Evolutionary conservation across 2,797 vertebrate species (phyloP), one percentile per base, ranked within the genome.

Genomic region (Urocyon cinereoargenteus): DNA sequence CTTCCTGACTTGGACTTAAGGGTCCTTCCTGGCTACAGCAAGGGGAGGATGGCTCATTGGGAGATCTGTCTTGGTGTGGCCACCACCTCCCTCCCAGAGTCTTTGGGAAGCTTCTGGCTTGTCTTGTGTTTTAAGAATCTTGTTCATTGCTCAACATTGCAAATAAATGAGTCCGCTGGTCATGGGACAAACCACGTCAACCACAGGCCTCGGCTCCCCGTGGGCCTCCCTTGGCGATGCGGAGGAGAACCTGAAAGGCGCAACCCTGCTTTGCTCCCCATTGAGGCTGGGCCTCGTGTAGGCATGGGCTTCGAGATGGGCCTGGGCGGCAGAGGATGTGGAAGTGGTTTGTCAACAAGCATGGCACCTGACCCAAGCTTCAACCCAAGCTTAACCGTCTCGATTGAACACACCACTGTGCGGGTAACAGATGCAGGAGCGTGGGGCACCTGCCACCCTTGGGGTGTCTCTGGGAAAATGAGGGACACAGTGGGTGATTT

Each of bases 101-200:
- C 11, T 87, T 66, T 31, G 64, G 75, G 66, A n/a, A 73, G 31
- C 61, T 84, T 72, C 73, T 64, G 64, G 66, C 72, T 78, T 86
- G 64, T 86, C 96, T 87, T 59, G 70, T 90, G 34, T 84, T 93
- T 85, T 84, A 49, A 82, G 86, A 85, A 21, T 87, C 82, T 90
- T n/a, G 14, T 55, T 57, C 19, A 0, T 95, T 86, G 84, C 87
- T 75, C 51, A 62, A 28, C 82, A 19, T 86, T 72, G 72, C 81
- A 62, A 87, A 88, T 53, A 36, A 84, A 45, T 77, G 90, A 57
- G 51, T 40, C 28, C 1, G 8, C 34, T 14, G 64, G 70, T 90
- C 91, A 16, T 19, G 62, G 73, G 92, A 88, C 61, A 70, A 24
- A 79, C 68, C 79, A 36, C 49, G 36, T 82, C 36, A 18, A 45